These are phyloP conservation scores for Ostrea edulis DNA, from an alignment of 1,140 invertebrate species.

Conservation along the genomic window DNA sequence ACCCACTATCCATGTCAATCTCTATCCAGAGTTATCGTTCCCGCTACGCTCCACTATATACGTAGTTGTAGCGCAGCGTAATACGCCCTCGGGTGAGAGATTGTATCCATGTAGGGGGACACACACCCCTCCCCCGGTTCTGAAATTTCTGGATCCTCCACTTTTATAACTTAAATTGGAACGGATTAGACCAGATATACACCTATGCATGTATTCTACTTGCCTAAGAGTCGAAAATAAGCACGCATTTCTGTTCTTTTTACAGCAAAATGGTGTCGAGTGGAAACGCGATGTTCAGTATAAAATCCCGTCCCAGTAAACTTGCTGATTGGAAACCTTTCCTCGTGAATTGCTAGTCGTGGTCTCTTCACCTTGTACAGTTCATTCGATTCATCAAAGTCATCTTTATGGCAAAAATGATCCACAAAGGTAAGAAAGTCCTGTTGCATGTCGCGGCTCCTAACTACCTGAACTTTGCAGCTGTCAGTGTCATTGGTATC, in stretches of 20 bases:
- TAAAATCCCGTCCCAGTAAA: constrained; percentile 7
- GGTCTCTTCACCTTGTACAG: not conserved
- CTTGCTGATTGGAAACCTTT: not conserved
- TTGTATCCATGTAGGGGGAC: too few relatives aligned
- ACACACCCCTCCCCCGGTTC: too few relatives aligned
- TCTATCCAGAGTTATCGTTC: too few relatives aligned
- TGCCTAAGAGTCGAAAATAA: not conserved
- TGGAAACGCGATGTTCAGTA: not conserved
- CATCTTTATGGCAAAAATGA: not conserved
- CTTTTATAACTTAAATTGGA: too few relatives aligned
- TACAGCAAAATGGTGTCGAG: constrained; percentile 15
- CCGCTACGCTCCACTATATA: too few relatives aligned
- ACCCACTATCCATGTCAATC: too few relatives aligned
- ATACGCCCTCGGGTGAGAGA: too few relatives aligned
- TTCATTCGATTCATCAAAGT: constrained; percentile 1
- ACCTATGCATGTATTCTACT: not conserved
- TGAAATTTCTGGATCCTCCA: too few relatives aligned
- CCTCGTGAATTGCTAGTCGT: not conserved
- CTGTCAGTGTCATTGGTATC: constrained; percentile 24
- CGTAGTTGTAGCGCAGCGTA: too few relatives aligned
- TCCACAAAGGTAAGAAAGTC: constrained; percentile 7
- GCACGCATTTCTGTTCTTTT: constrained; percentile 21
- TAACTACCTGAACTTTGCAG: constrained; percentile 15
- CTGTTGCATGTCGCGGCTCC: not conserved
- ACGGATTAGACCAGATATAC: too few relatives aligned